phyloP scores from a whole-genome alignment of 2,113 vertebrate species.

The Alces alces region DNA sequence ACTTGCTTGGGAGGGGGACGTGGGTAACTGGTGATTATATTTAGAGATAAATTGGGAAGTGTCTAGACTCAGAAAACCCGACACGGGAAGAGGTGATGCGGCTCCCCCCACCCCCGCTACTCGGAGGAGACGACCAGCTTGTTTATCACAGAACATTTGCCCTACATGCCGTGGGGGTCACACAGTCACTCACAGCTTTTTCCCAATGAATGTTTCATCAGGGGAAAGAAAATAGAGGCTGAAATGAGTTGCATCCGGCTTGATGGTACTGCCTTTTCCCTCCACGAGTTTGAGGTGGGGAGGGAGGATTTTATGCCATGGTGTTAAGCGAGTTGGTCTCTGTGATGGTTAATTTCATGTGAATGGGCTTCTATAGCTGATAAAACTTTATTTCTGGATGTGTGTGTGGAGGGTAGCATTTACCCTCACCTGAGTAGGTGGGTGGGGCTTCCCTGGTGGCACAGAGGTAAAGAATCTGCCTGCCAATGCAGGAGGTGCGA shows the following conservation, averaged over 20 bases:
- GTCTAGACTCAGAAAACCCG: not conserved
- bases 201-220: not conserved
- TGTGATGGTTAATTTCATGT: not conserved
- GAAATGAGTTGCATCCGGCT: accelerated
- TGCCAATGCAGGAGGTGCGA: accelerated
- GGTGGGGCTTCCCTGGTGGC: not conserved
- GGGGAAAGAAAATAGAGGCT: not conserved
- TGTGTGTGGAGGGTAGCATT: not conserved
- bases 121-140: accelerated
- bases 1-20: not conserved
- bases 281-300: accelerated
- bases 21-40: not conserved
- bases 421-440: accelerated
- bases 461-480: not conserved
- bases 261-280: accelerated
- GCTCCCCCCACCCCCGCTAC: accelerated
- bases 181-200: accelerated
- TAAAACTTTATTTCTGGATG: not conserved
- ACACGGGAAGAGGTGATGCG: not conserved
- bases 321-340: not conserved
- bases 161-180: accelerated
- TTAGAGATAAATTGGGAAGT: constrained; percentile 5
- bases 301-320: accelerated
- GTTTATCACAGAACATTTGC: accelerated
- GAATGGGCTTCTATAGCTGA: not conserved